A percentile compares a stretch with the other conserved stretches of the same genome.
Evolutionary conservation across 1,140 invertebrate species (phyloP).

Genomic region (Lucilia sericata): DNA sequence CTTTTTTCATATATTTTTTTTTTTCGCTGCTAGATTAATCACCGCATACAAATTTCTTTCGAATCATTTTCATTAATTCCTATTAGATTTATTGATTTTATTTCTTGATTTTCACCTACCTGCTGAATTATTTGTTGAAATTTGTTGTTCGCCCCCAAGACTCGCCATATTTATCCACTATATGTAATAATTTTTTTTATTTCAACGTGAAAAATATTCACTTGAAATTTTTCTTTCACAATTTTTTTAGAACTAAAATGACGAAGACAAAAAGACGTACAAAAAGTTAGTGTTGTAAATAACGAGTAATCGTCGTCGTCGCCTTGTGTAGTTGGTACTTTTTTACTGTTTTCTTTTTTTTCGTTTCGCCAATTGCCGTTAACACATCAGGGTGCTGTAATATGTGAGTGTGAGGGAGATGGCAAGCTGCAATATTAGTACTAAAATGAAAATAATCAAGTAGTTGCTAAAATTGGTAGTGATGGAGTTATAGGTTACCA

Average conservation of each 20-base stretch:
- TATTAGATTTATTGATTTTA: background rate
- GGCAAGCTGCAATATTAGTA: background rate
- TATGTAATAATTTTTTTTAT: slow-evolving; percentile 27
- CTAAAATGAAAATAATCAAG: background rate
- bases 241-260: slow-evolving; percentile 49
- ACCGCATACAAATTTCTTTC: slow-evolving; percentile 25
- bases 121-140: slow-evolving; percentile 60
- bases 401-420: background rate
- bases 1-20: background rate
- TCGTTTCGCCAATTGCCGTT: slow-evolving; percentile 11
- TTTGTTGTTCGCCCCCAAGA: slow-evolving; percentile 67
- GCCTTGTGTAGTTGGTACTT: background rate
- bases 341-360: slow-evolving; percentile 23
- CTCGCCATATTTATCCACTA: slow-evolving; percentile 65
- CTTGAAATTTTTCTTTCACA: slow-evolving; percentile 50
- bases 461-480: slow-evolving; percentile 6
- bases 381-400: background rate
- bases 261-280: slow-evolving; percentile 32
- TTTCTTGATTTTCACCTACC: slow-evolving; percentile 44
- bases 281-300: slow-evolving; percentile 12
- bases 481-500: background rate
- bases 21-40: slow-evolving; percentile 29
- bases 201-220: slow-evolving; percentile 46
- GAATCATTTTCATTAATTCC: background rate
- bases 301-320: background rate